These are phyloP conservation scores for Micropoecilia bifurca DNA, from an alignment of 2,797 vertebrate species.

Conservation along the genomic window DNA sequence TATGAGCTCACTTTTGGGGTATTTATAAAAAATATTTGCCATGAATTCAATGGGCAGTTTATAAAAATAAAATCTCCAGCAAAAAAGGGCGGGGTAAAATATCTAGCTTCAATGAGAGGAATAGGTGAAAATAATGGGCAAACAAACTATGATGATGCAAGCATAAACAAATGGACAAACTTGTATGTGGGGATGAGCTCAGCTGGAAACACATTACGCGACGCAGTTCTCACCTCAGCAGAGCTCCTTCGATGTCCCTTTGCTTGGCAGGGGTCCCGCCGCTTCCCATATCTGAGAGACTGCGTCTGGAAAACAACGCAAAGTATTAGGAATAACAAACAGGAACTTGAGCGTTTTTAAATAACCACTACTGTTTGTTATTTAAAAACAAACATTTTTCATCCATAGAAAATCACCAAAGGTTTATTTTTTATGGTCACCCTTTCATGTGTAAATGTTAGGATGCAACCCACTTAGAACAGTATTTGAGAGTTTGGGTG, in stretches of 20 bases:
- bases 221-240: slow-evolving; percentile 84
- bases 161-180: background rate
- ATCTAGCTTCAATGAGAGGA: no score
- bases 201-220: background rate
- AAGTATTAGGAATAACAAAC: background rate
- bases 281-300: slow-evolving; percentile 95
- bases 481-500: background rate
- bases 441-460: background rate
- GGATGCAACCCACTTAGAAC: background rate
- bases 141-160: background rate
- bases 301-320: slow-evolving; percentile 84
- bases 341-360: background rate
- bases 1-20: background rate
- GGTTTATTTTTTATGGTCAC: background rate
- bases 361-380: background rate
- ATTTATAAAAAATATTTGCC: background rate
- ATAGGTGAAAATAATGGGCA: background rate
- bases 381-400: background rate
- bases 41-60: background rate
- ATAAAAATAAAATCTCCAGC: background rate
- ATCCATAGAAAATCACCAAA: background rate
- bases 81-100: background rate
- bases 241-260: slow-evolving; percentile 95
- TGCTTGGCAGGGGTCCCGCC: slow-evolving; percentile 98
- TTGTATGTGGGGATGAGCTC: background rate